These are phyloP conservation scores for Tragulus kanchil DNA, from an alignment of 2,113 vertebrate genomes.

Conservation along the genomic window DNA sequence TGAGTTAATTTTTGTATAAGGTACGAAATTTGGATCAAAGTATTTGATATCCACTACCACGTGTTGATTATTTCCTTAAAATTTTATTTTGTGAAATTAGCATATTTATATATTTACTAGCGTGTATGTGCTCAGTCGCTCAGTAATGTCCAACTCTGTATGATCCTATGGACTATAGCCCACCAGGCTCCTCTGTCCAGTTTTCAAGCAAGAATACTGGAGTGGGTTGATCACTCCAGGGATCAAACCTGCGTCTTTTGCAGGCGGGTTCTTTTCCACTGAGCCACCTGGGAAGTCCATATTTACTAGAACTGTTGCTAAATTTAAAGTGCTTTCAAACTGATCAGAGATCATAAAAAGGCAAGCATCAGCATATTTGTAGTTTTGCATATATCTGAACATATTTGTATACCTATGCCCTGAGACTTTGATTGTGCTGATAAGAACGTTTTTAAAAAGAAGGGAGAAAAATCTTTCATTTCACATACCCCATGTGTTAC, in stretches of 20 bases:
- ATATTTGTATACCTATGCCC: background rate
- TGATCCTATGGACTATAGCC: too few species aligned
- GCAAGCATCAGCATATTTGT: background rate
- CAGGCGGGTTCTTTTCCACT: too few species aligned
- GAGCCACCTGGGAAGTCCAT: too few species aligned
- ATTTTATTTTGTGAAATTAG: too few species aligned
- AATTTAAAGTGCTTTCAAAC: background rate
- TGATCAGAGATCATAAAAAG: background rate
- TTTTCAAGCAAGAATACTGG: too few species aligned
- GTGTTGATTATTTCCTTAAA: too few species aligned
- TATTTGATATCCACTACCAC: background rate
- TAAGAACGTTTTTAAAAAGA: background rate
- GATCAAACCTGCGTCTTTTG: too few species aligned
- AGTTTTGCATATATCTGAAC: background rate
- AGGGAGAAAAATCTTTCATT: background rate
- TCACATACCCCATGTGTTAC: background rate
- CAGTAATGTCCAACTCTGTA: too few species aligned
- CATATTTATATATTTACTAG: too few species aligned
- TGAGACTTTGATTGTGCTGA: background rate
- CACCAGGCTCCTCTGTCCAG: too few species aligned
- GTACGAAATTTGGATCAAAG: background rate
- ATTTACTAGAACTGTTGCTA: background rate
- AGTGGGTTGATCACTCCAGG: too few species aligned
- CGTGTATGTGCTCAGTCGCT: too few species aligned
- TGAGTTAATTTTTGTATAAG: constrained; percentile 20